Percentiles rank a stretch among this genome's conserved stretches.
These are phyloP conservation scores for Agrotis exclamationis DNA, from an alignment of 2,888 invertebrate species.

Conservation along the genomic window DNA sequence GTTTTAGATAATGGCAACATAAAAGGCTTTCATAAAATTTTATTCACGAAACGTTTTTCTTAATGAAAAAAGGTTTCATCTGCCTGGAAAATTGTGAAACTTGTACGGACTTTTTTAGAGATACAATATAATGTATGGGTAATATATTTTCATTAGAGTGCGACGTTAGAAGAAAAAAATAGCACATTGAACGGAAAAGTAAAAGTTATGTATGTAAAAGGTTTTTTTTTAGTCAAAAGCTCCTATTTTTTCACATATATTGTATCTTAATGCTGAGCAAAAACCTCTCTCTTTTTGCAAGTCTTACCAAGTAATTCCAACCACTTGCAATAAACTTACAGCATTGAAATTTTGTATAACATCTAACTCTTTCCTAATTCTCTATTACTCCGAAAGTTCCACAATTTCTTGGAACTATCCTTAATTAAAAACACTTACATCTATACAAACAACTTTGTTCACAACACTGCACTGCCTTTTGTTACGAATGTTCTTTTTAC, in stretches of 20 bases:
- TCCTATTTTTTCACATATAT: too few species aligned
- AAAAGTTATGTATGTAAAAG: too few species aligned
- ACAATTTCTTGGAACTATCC: constrained; percentile 14
- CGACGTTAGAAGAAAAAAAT: not conserved
- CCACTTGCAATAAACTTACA: not conserved
- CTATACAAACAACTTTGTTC: constrained; percentile 7
- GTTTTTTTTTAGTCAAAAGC: not conserved
- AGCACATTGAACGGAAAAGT: not conserved
- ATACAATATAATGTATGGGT: not conserved
- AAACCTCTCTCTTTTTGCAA: too few species aligned
- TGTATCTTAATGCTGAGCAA: too few species aligned
- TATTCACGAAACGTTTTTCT: not conserved
- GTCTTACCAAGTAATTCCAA: not conserved
- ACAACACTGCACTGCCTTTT: not conserved
- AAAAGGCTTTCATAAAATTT: constrained; percentile 31
- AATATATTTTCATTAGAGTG: not conserved
- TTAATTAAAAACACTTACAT: constrained; percentile 38
- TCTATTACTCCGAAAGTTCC: constrained; percentile 7
- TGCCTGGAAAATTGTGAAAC: not conserved
- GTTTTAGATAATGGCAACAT: constrained; percentile 22
- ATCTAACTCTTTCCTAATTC: not conserved
- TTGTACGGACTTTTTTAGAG: not conserved
- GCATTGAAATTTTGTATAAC: constrained; percentile 9
- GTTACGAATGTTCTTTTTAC: constrained; percentile 10
- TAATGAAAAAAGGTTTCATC: not conserved